Percentiles rank a stretch among this genome's conserved stretches.
Evolutionary conservation across 1,140 invertebrate genomes (phyloP).

Genomic region (Drosophila parvula): DNA sequence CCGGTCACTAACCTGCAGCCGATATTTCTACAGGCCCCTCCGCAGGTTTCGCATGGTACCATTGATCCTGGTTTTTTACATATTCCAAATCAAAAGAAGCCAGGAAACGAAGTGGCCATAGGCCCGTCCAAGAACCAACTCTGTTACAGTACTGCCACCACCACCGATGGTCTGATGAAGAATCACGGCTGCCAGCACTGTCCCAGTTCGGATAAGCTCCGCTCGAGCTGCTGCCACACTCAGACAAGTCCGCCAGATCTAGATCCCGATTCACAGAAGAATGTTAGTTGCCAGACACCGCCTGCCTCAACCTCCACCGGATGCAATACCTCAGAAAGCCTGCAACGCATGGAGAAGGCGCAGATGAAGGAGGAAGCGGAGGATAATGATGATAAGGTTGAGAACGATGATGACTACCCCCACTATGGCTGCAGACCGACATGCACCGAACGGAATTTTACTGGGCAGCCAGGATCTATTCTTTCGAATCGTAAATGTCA

Average conservation of each 20-base stretch:
- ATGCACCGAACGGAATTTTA: not conserved
- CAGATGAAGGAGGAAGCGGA: not conserved
- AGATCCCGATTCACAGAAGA: not conserved
- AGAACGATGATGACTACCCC: not conserved
- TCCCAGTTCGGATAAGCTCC: not conserved
- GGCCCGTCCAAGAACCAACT: constrained; percentile 43
- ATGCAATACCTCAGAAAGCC: constrained; percentile 11
- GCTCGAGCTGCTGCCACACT: constrained; percentile 15
- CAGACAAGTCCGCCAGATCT: not conserved
- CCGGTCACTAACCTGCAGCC: not conserved
- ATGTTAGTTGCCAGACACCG: constrained; percentile 15
- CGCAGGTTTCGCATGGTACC: not conserved
- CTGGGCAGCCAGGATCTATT: not conserved
- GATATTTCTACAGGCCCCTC: not conserved
- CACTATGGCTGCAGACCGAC: too few relatives aligned
- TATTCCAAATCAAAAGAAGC: too few relatives aligned
- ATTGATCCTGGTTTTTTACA: not conserved
- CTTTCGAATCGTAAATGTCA: not conserved
- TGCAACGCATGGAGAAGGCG: not conserved
- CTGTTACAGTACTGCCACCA: constrained; percentile 34
- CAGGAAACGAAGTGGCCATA: constrained; percentile 13
- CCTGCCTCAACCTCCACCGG: not conserved
- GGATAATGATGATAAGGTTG: too few relatives aligned
- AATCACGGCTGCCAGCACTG: not conserved
- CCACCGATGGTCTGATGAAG: constrained; percentile 20